Base-by-base conservation (phyloP, 2,888 invertebrate species). In the Silvanus unidentatus region DNA sequence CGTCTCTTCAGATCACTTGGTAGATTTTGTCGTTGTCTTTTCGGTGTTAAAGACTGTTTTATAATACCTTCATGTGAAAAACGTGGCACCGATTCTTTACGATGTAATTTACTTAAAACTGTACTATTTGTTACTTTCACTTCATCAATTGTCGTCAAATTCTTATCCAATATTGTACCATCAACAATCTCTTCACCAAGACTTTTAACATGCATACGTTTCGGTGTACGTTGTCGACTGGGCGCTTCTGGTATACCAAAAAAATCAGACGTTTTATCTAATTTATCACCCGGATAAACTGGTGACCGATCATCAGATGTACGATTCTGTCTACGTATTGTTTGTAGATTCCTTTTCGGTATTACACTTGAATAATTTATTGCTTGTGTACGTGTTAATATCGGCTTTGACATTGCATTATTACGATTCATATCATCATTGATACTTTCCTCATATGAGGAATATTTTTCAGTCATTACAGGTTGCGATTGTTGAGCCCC, bases 1-100 rank as follows among this genome's bases (percentile, higher is more conserved):
- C 87, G 73, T 14, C 88, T 75, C 27, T 81, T 75, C 44, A 86
- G 69, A 53, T 77, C 78, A 59, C 43, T 64, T 58, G 52, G 27
- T 22, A 61, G 46, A 46, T 61, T 59, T 36, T 59, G 62, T 10
- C 63, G 43, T 49, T 64, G 62, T 4, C 75, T 69, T 57, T 74
- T 75, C 10, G 68, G 68, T 9, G 68, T 65, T 34, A 60, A 47
- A 6, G 48, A 63, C 41, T 48, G 50, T 28, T 55, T 55, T 9
- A 39, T 14, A 13, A 16, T 11, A 14, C 42, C 42, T 27, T 52
- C 54, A 15, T 49, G 42, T 40, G 42, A 50, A 32, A 52, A 49
- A 11, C 45, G 45, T 10, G 43, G 22, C 9, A 45, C 30, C 22
- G 22, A 13, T 16, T 37, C 37, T 14, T 29, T 43, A 43, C 42